These are phyloP conservation scores for Pantherophis guttatus DNA, from an alignment of 2,113 vertebrate genomes.

Conservation along the genomic window DNA sequence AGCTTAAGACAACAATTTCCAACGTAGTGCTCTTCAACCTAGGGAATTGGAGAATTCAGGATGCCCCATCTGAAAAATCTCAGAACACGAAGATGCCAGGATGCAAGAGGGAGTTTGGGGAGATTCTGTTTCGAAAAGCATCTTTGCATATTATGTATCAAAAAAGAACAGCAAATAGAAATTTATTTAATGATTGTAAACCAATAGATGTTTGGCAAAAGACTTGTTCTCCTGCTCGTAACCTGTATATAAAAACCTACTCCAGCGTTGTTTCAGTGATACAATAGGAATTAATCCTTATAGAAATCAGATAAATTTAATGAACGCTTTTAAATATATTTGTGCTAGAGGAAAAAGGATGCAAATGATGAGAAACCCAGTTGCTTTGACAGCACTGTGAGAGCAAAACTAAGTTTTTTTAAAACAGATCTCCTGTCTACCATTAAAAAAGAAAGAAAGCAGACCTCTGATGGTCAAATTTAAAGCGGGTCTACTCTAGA, in stretches of 20 bases:
- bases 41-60: background rate
- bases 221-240: background rate
- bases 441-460: background rate
- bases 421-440: background rate
- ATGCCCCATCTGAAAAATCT: background rate
- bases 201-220: background rate
- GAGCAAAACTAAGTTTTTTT: background rate
- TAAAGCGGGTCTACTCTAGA: background rate
- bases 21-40: background rate
- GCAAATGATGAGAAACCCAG: background rate
- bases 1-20: background rate
- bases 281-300: background rate
- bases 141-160: background rate
- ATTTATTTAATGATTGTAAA: too few species aligned
- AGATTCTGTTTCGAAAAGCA: background rate
- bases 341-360: background rate
- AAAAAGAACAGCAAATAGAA: background rate
- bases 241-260: background rate
- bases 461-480: rapidly evolving
- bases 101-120: background rate
- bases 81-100: background rate
- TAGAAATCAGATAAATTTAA: rapidly evolving
- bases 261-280: background rate
- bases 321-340: background rate
- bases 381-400: background rate